phyloP scores from a whole-genome alignment of 2,113 vertebrate genomes.

The Alectura lathami region DNA sequence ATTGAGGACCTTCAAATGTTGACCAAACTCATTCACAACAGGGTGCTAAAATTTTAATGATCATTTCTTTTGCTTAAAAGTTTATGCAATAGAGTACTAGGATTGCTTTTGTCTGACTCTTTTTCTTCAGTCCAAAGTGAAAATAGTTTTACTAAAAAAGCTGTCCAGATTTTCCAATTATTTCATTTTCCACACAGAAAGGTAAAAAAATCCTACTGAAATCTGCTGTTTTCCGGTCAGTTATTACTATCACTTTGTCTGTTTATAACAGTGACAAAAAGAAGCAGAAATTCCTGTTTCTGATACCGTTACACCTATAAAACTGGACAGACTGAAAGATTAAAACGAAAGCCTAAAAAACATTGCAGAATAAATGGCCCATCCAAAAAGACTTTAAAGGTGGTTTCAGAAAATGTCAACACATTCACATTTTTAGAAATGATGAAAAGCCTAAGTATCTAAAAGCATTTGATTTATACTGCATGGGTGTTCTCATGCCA shows the following conservation, averaged over 20 bases:
- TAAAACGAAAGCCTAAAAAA: conserved; percentile 32
- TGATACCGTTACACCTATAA: not conserved
- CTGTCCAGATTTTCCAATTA: conserved; percentile 16
- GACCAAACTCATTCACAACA: not conserved
- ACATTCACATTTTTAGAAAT: not conserved
- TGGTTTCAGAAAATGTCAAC: conserved; percentile 5
- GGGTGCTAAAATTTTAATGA: not conserved
- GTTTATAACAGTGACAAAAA: conserved; percentile 34
- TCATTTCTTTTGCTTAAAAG: too few species aligned
- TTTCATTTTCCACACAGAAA: conserved; percentile 32
- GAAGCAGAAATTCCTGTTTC: conserved; percentile 53
- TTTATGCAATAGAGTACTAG: not conserved
- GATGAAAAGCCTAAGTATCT: not conserved
- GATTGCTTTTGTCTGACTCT: not conserved
- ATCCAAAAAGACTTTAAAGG: not conserved
- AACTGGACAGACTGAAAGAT: not conserved
- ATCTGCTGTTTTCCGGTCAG: conserved; percentile 22
- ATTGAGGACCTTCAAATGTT: not conserved
- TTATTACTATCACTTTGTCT: conserved; percentile 6
- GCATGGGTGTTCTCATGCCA: not conserved
- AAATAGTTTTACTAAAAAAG: conserved; percentile 39
- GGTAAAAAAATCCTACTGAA: not conserved
- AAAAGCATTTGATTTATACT: conserved; percentile 11
- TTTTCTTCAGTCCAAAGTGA: not conserved
- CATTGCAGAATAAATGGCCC: not conserved